Conservation (phyloP, 2,113 vertebrate species). For the Prolemur simus region DNA sequence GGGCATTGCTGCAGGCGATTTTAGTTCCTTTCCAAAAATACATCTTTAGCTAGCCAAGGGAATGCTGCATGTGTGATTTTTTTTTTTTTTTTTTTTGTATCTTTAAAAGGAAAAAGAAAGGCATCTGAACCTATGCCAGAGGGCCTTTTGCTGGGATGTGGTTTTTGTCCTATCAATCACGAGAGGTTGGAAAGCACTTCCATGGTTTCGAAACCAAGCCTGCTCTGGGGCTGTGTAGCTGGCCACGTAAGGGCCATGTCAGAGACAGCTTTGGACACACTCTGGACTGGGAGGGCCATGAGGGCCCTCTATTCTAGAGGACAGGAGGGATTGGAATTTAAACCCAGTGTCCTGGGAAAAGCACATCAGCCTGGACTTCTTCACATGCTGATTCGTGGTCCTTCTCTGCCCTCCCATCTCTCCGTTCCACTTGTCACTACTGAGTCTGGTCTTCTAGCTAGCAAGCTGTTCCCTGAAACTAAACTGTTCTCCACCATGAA, state of each 20-base stretch:
- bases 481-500: neutral
- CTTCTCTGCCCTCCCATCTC: neutral
- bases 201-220: neutral
- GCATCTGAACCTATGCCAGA: neutral
- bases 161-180: neutral
- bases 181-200: neutral
- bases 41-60: neutral
- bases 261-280: neutral
- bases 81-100: neutral
- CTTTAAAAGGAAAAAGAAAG: neutral
- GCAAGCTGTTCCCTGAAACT: neutral
- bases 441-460: neutral
- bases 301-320: neutral
- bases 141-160: neutral
- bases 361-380: neutral
- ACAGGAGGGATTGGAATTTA: neutral
- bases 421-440: accelerated
- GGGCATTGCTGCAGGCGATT: neutral
- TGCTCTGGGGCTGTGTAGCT: neutral
- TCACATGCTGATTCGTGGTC: accelerated
- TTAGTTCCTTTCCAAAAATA: constrained; percentile 17
- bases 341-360: neutral
- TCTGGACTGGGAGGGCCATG: neutral
- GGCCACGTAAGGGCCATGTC: accelerated
- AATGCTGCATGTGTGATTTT: neutral